These are phyloP conservation scores for Thunnus maccoyii DNA, from an alignment of 2,113 vertebrate species.

Conservation along the genomic window DNA sequence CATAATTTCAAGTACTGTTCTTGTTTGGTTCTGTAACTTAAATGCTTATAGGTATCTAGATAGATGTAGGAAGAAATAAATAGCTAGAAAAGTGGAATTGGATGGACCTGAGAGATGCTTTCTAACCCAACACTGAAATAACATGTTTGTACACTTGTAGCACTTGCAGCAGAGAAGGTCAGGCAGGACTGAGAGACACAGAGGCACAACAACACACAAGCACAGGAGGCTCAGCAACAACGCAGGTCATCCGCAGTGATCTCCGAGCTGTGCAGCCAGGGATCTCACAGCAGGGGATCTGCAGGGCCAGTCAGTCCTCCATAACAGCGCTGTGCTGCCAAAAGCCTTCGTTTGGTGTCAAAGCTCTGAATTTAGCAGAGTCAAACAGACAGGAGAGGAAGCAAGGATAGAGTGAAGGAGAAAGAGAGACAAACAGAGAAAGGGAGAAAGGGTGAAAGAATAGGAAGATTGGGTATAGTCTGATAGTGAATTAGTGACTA, in stretches of 20 bases:
- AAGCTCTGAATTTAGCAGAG: constrained; percentile 78
- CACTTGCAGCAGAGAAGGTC: constrained; percentile 57
- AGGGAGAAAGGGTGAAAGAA: constrained; percentile 11
- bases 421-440: constrained; percentile 39
- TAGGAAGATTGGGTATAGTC: neutral
- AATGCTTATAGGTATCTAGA: constrained; percentile 30
- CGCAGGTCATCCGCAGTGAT: constrained; percentile 68
- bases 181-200: constrained; percentile 45
- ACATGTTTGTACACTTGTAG: constrained; percentile 65
- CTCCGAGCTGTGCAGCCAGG: constrained; percentile 62
- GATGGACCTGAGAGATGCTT: constrained; percentile 51
- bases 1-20: constrained; percentile 30
- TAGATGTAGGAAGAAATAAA: constrained; percentile 53
- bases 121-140: constrained; percentile 64
- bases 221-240: constrained; percentile 59
- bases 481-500: constrained; percentile 8
- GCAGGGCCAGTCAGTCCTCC: constrained; percentile 61
- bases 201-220: constrained; percentile 51
- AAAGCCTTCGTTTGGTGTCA: constrained; percentile 73
- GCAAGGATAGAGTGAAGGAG: constrained; percentile 37
- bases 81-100: constrained; percentile 17
- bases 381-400: constrained; percentile 65
- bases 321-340: constrained; percentile 73
- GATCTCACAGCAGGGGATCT: constrained; percentile 68
- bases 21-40: constrained; percentile 8